Percentiles rank a stretch among this genome's conserved stretches.
phyloP scores from a whole-genome alignment of 2,113 vertebrate species.

The Corapipo altera region DNA sequence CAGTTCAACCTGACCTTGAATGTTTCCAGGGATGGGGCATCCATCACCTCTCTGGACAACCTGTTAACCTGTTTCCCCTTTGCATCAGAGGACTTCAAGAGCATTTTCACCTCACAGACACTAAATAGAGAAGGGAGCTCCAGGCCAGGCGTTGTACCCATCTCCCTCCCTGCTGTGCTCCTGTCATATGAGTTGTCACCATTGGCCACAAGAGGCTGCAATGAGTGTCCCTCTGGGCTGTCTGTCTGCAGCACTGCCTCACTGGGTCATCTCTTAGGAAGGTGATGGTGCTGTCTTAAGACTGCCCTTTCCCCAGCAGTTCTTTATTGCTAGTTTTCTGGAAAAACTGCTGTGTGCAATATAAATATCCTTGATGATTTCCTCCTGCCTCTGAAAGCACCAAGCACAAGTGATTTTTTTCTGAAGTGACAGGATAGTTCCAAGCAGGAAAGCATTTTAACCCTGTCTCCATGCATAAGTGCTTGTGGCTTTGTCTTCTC shows the following conservation, averaged over 20 bases:
- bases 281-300: neutral
- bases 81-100: neutral
- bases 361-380: neutral
- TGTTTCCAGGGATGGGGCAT: neutral
- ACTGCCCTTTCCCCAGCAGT: neutral
- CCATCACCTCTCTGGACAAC: neutral
- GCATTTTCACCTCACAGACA: neutral
- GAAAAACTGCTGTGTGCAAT: neutral
- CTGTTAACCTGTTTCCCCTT: neutral
- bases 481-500: neutral
- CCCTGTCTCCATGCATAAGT: neutral
- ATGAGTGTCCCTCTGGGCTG: neutral
- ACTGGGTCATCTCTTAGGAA: neutral
- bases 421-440: neutral
- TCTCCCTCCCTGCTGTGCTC: neutral
- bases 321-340: neutral
- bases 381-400: neutral
- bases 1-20: neutral
- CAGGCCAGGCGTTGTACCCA: neutral
- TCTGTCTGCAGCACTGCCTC: neutral
- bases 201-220: neutral
- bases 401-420: neutral
- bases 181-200: neutral
- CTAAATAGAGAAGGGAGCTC: neutral
- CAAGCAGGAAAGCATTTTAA: neutral